These are phyloP conservation scores for Chaetops frenatus DNA, from an alignment of 2,113 vertebrate genomes.

Conservation along the genomic window DNA sequence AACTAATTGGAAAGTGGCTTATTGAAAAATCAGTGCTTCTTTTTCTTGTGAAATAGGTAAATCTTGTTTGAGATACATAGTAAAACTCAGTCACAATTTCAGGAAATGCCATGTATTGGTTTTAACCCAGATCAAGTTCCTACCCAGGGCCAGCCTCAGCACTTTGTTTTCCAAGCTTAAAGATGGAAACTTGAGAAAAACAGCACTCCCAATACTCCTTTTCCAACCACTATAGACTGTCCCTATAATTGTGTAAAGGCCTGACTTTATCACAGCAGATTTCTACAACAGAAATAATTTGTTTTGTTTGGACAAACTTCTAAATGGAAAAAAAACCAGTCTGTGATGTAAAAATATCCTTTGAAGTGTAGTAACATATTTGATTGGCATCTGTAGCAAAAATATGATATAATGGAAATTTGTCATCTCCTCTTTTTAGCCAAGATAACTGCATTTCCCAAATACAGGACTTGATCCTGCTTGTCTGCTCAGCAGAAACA, in stretches of 20 bases:
- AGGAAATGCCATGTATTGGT: rapidly evolving
- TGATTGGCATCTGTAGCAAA: neutral
- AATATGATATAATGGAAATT: neutral
- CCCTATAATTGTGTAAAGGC: neutral
- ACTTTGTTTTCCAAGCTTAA: neutral
- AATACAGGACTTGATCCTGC: neutral
- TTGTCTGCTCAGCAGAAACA: neutral
- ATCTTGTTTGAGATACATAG: neutral
- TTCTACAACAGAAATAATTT: neutral
- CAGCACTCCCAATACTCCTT: neutral
- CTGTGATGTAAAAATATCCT: neutral
- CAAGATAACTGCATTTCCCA: neutral
- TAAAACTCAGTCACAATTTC: neutral
- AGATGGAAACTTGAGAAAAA: neutral
- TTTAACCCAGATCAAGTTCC: neutral
- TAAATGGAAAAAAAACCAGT: neutral
- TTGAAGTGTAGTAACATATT: neutral
- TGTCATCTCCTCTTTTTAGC: neutral
- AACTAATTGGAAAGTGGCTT: neutral
- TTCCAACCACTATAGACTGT: rapidly evolving
- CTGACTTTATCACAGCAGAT: neutral
- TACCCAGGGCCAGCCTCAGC: neutral
- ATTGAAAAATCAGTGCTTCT: neutral
- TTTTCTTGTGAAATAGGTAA: neutral
- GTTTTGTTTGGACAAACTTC: neutral